Evolutionary conservation across 1,140 invertebrate species (phyloP), one percentile per base, ranked within the genome.

Genomic region (Periplaneta americana): DNA sequence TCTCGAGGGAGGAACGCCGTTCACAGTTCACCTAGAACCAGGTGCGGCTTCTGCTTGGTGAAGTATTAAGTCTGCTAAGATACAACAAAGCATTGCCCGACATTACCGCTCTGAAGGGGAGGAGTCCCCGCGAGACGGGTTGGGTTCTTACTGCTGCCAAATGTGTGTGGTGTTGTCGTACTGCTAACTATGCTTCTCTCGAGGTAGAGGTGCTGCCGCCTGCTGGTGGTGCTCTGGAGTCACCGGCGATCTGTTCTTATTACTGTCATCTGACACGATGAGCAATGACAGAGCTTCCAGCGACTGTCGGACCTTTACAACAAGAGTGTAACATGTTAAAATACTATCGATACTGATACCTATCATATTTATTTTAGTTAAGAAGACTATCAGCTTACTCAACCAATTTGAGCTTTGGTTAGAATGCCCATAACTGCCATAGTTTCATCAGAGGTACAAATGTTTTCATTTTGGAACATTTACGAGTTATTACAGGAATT

Each of bases 251-350:
- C 66, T 75, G 15, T n/a, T 75, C 18, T 78, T 74, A 48, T 82
- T 57, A 35, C 77, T 82, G 32, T 83, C 84, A 31, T 84, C 83
- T 74, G 85, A 84, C 74, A 86, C 85, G 83, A 93, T 90, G 28
- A 93, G 88, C 8, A 89, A 88, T 11, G 91, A 92, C 74, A 93
- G 83, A 74, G 91, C 90, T 86, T 92, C 91, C 83, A 93, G 85
- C 6, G 91, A 92, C 86, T 92, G 91, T 79, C 91, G 88, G 34
- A 93, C 91, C 92, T 92, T 83, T n/a, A n/a, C n/a, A n/a, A n/a
- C n/a, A n/a, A n/a, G n/a, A n/a, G n/a, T n/a, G n/a, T n/a, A n/a
- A n/a, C n/a, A n/a, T n/a, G n/a, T n/a, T n/a, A n/a, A n/a, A n/a
- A n/a, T n/a, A n/a, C n/a, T n/a, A n/a, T n/a, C n/a, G n/a, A n/a